A percentile compares a stretch with the other conserved stretches of the same genome.
Conservation (phyloP, 2,113 vertebrate genomes). For the Sylvietta virens region DNA sequence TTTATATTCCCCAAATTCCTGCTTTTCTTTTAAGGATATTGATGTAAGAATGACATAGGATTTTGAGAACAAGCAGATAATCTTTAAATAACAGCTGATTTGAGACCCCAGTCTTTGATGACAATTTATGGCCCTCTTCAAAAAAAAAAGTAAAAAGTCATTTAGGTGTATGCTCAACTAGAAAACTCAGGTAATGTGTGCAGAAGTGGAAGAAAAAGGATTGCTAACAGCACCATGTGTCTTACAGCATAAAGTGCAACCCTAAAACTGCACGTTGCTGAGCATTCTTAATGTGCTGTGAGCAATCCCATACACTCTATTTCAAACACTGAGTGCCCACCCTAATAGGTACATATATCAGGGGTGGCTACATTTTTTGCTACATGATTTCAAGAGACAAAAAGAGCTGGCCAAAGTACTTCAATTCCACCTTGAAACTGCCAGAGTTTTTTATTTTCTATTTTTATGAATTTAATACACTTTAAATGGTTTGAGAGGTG, state of each 20-base stretch:
- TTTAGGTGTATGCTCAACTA: conserved; percentile 28
- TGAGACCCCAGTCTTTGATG: neutral
- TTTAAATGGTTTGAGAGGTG: neutral
- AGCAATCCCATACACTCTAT: neutral
- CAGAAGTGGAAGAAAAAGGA: neutral
- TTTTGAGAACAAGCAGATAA: neutral
- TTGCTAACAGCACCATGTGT: neutral
- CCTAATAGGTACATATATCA: neutral
- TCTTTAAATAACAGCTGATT: conserved; percentile 10
- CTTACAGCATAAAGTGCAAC: conserved; percentile 5
- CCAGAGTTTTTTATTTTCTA: neutral
- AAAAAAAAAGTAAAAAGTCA: neutral
- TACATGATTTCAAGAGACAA: neutral
- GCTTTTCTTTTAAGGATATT: neutral
- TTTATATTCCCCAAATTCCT: neutral
- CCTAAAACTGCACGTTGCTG: conserved; percentile 8
- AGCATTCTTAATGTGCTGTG: conserved; percentile 15
- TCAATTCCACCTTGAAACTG: neutral
- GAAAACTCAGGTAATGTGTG: conserved; percentile 11
- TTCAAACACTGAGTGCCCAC: conserved; percentile 21
- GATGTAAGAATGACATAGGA: neutral
- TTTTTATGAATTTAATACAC: neutral
- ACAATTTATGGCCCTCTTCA: neutral
- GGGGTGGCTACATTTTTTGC: neutral
- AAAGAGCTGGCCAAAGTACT: neutral